A percentile compares a stretch with the other conserved stretches of the same genome.
These are phyloP conservation scores for Setophaga kirtlandii DNA, from an alignment of 2,113 vertebrate genomes.

Conservation along the genomic window DNA sequence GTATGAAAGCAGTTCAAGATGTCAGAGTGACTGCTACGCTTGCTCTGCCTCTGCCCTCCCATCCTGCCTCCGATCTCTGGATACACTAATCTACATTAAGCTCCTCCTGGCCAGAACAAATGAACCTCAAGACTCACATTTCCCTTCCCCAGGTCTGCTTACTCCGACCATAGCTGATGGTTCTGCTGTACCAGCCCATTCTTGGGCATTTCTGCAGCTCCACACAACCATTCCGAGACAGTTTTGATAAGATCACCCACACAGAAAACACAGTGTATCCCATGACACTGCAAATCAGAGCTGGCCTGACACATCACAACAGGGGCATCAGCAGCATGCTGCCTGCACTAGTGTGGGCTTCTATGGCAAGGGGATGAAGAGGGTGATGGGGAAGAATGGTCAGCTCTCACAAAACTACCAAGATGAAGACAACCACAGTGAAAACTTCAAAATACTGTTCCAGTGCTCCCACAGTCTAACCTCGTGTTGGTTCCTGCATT, in stretches of 20 bases:
- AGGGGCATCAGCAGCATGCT: neutral
- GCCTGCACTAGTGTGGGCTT: neutral
- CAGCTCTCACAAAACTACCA: neutral
- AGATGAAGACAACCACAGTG: neutral
- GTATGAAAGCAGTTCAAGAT: neutral
- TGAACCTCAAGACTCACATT: neutral
- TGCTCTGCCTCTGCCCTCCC: neutral
- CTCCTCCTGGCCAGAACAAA: neutral
- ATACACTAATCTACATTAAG: rapidly evolving
- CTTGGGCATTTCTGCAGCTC: neutral
- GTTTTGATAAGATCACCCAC: neutral
- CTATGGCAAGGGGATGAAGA: neutral
- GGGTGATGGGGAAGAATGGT: neutral
- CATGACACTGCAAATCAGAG: neutral
- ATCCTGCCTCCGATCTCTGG: neutral
- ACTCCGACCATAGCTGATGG: neutral
- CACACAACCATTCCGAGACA: neutral
- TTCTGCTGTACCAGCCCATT: neutral
- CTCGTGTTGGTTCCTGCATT: neutral
- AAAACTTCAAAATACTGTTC: neutral
- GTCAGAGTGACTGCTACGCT: neutral
- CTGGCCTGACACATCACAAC: neutral
- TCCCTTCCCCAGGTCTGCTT: neutral
- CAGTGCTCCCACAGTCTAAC: neutral
- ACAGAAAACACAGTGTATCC: neutral